Conservation (phyloP, 2,113 vertebrate genomes). For the Sisor rabdophorus region DNA sequence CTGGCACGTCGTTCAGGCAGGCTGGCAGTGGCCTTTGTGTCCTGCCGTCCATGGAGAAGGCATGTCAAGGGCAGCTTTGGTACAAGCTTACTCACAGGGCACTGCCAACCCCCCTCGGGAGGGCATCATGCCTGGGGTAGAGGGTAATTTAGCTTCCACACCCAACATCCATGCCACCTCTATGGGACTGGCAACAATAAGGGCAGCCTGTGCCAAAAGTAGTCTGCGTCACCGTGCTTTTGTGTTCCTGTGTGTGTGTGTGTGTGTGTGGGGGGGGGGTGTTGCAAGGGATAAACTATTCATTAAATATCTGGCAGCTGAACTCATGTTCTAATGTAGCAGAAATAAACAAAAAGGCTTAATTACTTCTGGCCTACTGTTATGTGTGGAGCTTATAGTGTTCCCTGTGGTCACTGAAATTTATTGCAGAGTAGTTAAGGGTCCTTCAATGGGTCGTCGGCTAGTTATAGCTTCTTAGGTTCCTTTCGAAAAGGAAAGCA, state of each 20-base stretch:
- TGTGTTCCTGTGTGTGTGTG: constrained; percentile 25
- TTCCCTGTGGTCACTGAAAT: constrained; percentile 25
- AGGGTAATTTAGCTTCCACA: constrained; percentile 58
- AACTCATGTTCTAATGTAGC: constrained; percentile 34
- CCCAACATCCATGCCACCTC: constrained; percentile 51
- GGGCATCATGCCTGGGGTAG: constrained; percentile 52
- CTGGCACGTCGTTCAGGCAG: constrained; percentile 52
- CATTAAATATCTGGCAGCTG: constrained; percentile 43
- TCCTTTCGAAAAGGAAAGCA: not conserved
- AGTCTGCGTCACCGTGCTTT: constrained; percentile 26
- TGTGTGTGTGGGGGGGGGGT: constrained; percentile 35
- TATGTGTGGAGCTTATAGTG: constrained; percentile 21
- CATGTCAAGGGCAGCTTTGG: constrained; percentile 58
- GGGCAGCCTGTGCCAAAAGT: constrained; percentile 50
- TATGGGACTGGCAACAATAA: constrained; percentile 56
- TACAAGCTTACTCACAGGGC: constrained; percentile 63
- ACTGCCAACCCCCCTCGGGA: constrained; percentile 53
- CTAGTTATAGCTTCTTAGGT: constrained; percentile 1
- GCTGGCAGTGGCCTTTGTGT: constrained; percentile 46
- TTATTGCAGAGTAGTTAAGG: constrained; percentile 28
- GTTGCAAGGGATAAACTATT: constrained; percentile 41
- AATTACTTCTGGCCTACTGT: constrained; percentile 36
- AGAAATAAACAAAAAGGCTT: constrained; percentile 41
- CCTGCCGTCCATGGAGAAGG: constrained; percentile 52
- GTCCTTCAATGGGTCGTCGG: constrained; percentile 1